Evolutionary conservation across 1,140 invertebrate genomes (phyloP), one percentile per base, ranked within the genome.

Genomic region (Drosophila jambulina): DNA sequence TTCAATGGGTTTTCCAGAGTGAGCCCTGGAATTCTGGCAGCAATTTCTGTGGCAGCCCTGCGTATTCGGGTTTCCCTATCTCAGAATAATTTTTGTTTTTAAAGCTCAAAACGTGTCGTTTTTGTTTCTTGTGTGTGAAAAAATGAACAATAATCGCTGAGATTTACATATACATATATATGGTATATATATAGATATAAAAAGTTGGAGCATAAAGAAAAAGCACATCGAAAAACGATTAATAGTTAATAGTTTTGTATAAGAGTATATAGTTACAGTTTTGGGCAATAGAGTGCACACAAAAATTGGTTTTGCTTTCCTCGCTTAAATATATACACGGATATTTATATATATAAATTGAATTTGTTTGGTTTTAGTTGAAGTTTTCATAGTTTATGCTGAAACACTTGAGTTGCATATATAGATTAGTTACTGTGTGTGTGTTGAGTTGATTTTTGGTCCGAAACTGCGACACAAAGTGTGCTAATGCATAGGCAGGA

Each of bases 401-500:
- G 82, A 85, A 85, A 85, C 82, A 69, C 82, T 78, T 80, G 51
- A 78, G 82, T 86, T 85, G 82, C 82, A 32, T 54, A 53, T 32
- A 67, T 56, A 62, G 65, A 86, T 78, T 51, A 64, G 36, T 69
- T 70, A 25, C 51, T 36, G 53, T 54, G 13, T 54, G 19, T 46
- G 9, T n/a, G 21, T 51, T 25, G 15, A 46, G 61, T 36, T 29
- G 21, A 36, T 32, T 34, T 64, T 76, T 76, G 74, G 74, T 76
- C 74, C 74, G 53, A 65, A 65, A 65, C 74, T 67, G 67, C 62
- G 67, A 70, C 67, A 65, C 62, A 58, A 65, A 65, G 62, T 61
- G 62, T 21, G 36, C 57, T 69, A 51, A 75, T 63, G 51, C 62
- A 56, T 72, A 45, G 29, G 56, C 54, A 48, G 54, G 54, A 82